Evolutionary conservation across 2,113 vertebrate genomes (phyloP).

Genomic region (Corythaixoides concolor): DNA sequence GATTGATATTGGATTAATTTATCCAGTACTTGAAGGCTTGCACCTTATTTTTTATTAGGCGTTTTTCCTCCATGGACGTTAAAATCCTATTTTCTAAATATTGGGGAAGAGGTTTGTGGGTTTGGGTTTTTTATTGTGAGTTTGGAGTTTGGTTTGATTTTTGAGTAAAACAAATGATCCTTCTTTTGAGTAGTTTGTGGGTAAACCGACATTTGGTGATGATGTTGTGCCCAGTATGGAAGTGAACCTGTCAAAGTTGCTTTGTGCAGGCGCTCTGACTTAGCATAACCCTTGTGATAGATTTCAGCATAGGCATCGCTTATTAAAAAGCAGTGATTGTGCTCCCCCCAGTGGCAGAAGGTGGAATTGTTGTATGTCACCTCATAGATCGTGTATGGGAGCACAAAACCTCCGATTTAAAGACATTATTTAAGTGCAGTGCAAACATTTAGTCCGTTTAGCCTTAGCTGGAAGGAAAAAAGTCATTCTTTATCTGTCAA

Average conservation of each 20-base stretch:
- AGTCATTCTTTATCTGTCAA: not conserved
- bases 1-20: not conserved
- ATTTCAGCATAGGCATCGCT: too few relatives aligned
- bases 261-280: not conserved
- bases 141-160: not conserved
- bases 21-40: not conserved
- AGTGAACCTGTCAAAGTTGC: not conserved
- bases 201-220: not conserved
- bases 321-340: not conserved
- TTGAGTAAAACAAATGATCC: not conserved
- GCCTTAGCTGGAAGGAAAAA: not conserved
- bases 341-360: not conserved
- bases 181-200: not conserved
- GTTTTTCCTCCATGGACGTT: not conserved
- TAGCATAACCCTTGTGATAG: not conserved
- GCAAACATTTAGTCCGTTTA: not conserved
- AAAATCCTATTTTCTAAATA: not conserved
- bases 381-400: not conserved
- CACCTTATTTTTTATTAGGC: not conserved
- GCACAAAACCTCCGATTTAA: not conserved
- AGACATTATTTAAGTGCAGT: not conserved
- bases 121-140: not conserved
- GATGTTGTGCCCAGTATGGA: not conserved
- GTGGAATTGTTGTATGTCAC: accelerated
- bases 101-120: not conserved